phyloP scores from a whole-genome alignment of 2,113 vertebrate species.

The Apaloderma vittatum region DNA sequence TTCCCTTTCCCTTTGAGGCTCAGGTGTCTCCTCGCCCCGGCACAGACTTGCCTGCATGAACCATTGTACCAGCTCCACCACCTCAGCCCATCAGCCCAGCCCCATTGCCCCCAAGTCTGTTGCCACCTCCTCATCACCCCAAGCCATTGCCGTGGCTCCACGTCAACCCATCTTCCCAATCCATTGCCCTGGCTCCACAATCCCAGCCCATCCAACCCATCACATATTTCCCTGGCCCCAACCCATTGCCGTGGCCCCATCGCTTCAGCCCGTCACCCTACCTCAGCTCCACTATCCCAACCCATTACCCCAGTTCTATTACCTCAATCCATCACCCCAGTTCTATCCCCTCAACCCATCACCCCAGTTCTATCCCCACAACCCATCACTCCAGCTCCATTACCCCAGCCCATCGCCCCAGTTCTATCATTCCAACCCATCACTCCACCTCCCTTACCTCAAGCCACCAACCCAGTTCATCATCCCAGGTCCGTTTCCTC shows the following conservation, averaged over 20 bases:
- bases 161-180: too few species aligned
- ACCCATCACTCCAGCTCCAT: not conserved
- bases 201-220: not conserved
- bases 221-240: too few species aligned
- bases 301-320: too few species aligned
- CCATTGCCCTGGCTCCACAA: too few species aligned
- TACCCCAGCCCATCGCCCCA: not conserved
- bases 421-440: too few species aligned
- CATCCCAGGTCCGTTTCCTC: too few species aligned
- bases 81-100: not conserved
- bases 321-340: too few species aligned
- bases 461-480: too few species aligned
- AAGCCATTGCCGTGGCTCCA: not conserved
- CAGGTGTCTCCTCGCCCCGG: accelerated
- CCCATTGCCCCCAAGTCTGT: not conserved
- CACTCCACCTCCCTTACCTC: too few species aligned
- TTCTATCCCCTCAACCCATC: not conserved
- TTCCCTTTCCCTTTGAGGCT: not conserved
- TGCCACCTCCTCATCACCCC: not conserved
- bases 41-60: accelerated
- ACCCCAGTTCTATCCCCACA: not conserved
- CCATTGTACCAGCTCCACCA: not conserved
- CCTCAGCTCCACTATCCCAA: too few species aligned
- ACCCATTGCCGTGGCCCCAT: not conserved
- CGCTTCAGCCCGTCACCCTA: not conserved